phyloP scores from a whole-genome alignment of 2,888 invertebrate species.

The Chironomus tentans region DNA sequence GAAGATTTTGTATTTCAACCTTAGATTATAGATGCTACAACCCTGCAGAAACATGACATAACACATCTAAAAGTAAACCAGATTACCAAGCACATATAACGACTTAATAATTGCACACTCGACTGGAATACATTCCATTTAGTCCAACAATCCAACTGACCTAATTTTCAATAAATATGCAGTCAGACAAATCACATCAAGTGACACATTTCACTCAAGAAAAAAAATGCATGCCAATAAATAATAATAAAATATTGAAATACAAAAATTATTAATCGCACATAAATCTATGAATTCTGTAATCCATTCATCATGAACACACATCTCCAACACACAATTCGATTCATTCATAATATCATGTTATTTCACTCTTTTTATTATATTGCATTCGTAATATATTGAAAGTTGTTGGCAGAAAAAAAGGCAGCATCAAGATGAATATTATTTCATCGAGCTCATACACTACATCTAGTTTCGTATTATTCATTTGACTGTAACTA shows the following conservation, averaged over 20 bases:
- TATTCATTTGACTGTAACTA: neutral
- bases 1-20: too few relatives aligned
- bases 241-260: neutral
- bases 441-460: neutral
- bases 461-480: neutral
- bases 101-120: too few relatives aligned
- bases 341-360: neutral
- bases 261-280: neutral
- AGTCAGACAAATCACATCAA: too few relatives aligned
- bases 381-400: neutral
- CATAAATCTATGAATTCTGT: neutral
- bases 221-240: neutral
- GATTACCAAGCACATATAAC: too few relatives aligned
- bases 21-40: too few relatives aligned
- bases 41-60: too few relatives aligned
- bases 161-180: too few relatives aligned
- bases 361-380: neutral
- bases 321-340: neutral
- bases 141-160: too few relatives aligned
- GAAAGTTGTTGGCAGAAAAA: neutral
- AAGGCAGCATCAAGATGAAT: neutral
- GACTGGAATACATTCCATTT: too few relatives aligned
- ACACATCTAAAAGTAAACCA: too few relatives aligned
- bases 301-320: slow-evolving; percentile 8
- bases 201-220: neutral